phyloP scores from a whole-genome alignment of 2,113 vertebrate genomes.

The Apistogramma diplotaenia region DNA sequence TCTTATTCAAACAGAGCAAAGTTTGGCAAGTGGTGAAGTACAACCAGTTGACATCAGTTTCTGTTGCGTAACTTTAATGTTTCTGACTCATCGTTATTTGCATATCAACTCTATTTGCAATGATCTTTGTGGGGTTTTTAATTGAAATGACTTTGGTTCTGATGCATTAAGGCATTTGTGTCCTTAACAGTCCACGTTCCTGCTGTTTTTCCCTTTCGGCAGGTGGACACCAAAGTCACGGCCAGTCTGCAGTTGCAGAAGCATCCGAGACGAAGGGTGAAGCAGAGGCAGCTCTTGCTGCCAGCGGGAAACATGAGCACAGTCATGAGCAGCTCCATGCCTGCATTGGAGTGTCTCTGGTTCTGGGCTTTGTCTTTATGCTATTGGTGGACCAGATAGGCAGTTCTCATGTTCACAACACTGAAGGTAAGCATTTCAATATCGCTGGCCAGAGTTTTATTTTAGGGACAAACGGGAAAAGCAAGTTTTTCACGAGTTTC shows the following conservation, averaged over 20 bases:
- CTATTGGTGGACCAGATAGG: conserved; percentile 97
- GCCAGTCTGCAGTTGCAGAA: conserved; percentile 78
- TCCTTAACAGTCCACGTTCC: background rate
- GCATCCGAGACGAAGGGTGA: conserved; percentile 72
- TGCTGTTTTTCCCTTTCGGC: background rate
- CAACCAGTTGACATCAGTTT: background rate
- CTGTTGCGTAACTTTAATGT: background rate
- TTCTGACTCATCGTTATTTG: background rate
- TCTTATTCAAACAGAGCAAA: conserved; percentile 29
- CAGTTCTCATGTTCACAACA: conserved; percentile 88
- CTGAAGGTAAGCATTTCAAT: conserved; percentile 80
- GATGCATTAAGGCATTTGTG: background rate
- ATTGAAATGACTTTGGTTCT: background rate
- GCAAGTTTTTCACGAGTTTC: background rate
- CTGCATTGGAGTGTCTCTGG: conserved; percentile 93
- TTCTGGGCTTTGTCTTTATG: conserved; percentile 98
- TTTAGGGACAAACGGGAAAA: background rate
- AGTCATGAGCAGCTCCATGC: conserved; percentile 86
- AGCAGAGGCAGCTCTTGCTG: conserved; percentile 35
- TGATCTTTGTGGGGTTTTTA: background rate
- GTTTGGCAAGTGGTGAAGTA: background rate
- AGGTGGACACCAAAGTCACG: conserved; percentile 84
- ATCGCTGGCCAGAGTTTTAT: background rate
- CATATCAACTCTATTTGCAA: background rate
- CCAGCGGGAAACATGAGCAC: conserved; percentile 65